Evolutionary conservation across 2,113 vertebrate species (phyloP), one percentile per base, ranked within the genome.

Genomic region (Octodon degus): DNA sequence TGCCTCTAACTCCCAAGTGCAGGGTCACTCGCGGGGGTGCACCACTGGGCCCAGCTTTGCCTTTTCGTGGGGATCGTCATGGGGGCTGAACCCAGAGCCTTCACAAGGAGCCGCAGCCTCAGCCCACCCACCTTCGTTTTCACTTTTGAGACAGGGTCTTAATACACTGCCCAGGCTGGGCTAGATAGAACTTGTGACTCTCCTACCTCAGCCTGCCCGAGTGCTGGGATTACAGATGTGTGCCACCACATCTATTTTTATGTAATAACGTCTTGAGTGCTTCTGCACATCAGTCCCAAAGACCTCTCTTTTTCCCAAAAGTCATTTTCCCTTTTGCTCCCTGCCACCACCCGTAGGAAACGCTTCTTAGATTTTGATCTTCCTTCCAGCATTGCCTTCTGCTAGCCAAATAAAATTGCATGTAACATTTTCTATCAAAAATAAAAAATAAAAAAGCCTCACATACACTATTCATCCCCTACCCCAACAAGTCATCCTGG

Each of bases 391-490:
- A 27, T 16, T 65, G 65, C 72, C 91, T 70, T 70, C 32, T 70
- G 32, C 32, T 70, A 93, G 70, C 32, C 32, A 20, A 63, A 58
- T 17, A 74, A 79, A 74, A 76, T 37, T 47, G 32, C 0, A 1
- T 62, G 7, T 5, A 12, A 25, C 27, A 37, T 68, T 53, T 83
- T 82, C 30, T 83, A 43, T 79, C 53, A 13, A 55, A 55, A 55
- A 1, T 3, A 70, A 58, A 25, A 43, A 50, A 50, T 10, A 58
- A n/a, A 53, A 55, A 55, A 43, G 67, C 37, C 8, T 14, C 10
- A 27, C 2, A 4, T 0, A 1, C 1, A 72, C 24, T 3, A 4
- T 16, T 60, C n/a, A 7, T 34, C 9, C 16, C 32, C 68, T 25
- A 34, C 7, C 4, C 37, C 11, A 47, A 58, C 2, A 10, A 7